A percentile compares a stretch with the other conserved stretches of the same genome.
phyloP scores from a whole-genome alignment of 2,797 vertebrate species.

The Gephyroberyx darwinii region DNA sequence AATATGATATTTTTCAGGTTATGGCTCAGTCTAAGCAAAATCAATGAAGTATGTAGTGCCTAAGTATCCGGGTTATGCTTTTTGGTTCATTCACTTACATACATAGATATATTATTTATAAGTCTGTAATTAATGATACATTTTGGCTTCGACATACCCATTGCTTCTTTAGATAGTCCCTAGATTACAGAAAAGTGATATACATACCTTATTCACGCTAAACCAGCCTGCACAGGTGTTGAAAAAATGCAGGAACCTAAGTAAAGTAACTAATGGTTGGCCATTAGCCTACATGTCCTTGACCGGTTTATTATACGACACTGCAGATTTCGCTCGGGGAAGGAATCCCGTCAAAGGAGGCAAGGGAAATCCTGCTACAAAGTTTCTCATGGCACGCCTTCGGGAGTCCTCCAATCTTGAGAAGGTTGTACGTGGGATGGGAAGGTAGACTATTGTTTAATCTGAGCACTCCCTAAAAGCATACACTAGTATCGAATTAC shows the following conservation, averaged over 20 bases:
- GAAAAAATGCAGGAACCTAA: too few species aligned
- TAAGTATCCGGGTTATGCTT: neutral
- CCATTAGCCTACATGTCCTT: neutral
- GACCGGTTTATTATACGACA: constrained; percentile 11
- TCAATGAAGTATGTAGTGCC: neutral
- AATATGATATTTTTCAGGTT: constrained; percentile 32
- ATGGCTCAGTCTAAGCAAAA: constrained; percentile 31
- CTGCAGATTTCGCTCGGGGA: constrained; percentile 5
- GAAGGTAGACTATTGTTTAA: constrained; percentile 6
- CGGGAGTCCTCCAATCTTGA: constrained; percentile 52
- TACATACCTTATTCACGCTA: too few species aligned
- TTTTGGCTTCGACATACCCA: too few species aligned
- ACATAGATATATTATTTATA: neutral
- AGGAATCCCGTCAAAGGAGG: constrained; percentile 60
- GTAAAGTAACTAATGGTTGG: too few species aligned
- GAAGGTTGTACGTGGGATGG: constrained; percentile 8
- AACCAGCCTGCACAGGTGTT: too few species aligned
- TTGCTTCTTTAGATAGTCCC: too few species aligned
- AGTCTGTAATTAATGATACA: too few species aligned
- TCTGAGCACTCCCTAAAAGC: constrained; percentile 31
- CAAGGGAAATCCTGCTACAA: constrained; percentile 69
- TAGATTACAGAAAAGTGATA: too few species aligned
- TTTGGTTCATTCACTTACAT: neutral
- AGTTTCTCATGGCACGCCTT: constrained; percentile 80
- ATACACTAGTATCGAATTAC: too few species aligned